Evolutionary conservation across 2,797 vertebrate species (phyloP), one percentile per base, ranked within the genome.

Genomic region (Sebastes alutus): DNA sequence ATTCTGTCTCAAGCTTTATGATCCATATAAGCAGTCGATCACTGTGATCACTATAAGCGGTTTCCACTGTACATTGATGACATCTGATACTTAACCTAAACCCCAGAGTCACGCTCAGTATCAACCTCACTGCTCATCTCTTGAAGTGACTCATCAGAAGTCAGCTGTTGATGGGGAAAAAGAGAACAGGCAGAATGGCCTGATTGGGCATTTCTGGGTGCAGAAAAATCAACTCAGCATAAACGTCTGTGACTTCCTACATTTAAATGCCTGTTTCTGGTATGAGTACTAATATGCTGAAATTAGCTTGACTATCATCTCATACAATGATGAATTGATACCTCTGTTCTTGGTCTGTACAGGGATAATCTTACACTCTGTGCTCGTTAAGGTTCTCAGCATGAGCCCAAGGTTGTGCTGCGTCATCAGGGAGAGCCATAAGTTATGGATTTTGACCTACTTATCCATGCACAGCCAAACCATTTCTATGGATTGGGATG

Each of bases 391-490:
- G 52, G 27, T 78, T 80, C 77, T 68, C 72, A 86, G 61, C 62
- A 49, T 33, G 77, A 72, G 46, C 23, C 60, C 62, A 78, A 80
- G 30, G 77, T 84, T 77, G 71, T 56, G 60, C 38, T 71, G 30
- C 32, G 38, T 84, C 62, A 77, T 82, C 78, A 67, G 55, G 46
- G 61, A 56, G 59, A 84, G n/a, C 8, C 54, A 67, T 27, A 18
- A 64, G 14, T 77, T 71, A 75, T 75, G 68, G 59, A 80, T 83
- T 80, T 78, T 83, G 83, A 88, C 87, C 85, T 84, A 87, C 56
- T 86, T 91, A 81, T 73, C 14, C 25, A 80, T 60, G 49, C 60
- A 70, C 38, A 71, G 52, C 25, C 29, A 78, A 77, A 72, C 59
- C 62, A 46, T 72, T 63, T 49, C n/a, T 71, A 66, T 68, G 64